Evolutionary conservation across 2,888 invertebrate genomes (phyloP), one percentile per base, ranked within the genome.

Genomic region (Mycalesis mineus): DNA sequence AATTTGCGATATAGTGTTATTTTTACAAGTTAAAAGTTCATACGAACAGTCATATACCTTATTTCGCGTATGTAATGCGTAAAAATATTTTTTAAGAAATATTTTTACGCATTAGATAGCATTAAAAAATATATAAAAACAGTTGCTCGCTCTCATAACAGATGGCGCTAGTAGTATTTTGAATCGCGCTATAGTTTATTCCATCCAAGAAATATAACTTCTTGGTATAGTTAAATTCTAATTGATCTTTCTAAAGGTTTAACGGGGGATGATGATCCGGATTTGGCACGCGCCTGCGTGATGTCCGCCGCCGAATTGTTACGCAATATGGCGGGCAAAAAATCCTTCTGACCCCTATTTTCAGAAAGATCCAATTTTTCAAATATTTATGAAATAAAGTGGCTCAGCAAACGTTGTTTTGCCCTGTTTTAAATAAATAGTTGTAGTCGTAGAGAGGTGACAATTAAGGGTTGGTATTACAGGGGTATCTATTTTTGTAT

Each of bases 191-290:
- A 39, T 13, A 8, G 31, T 2, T 22, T 6, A 9, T 3, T 13
- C 11, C 7, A 1, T 22, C 31, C 7, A 2, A 1, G 17, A 22
- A 31, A 11, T 51, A 52, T 44, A 45, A 17, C 0, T 2, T 8
- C 15, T 11, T 1, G n/a, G 0, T 4, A 36, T 8, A 7, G 0
- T 3, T 2, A 0, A 1, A 1, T 11, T 7, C 6, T 0, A 4
- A 6, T 64, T 33, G 87, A 88, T 88, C 88, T 88, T 87, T 88
- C 88, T 71, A 82, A 85, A 86, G 88, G 87, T 88, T 85, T 69
- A 82, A 87, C 75, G 86, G 88, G 84, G 88, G 60, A 76, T 88
- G 88, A 88, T 88, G 88, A 88, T 86, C 74, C 57, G 84, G 87
- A 73, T 72, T 66, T 8, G 55, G 48, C 88, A 76, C 70, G 80